Conservation (phyloP, 2,113 vertebrate species). For the Forbesichthys papilliferus region DNA sequence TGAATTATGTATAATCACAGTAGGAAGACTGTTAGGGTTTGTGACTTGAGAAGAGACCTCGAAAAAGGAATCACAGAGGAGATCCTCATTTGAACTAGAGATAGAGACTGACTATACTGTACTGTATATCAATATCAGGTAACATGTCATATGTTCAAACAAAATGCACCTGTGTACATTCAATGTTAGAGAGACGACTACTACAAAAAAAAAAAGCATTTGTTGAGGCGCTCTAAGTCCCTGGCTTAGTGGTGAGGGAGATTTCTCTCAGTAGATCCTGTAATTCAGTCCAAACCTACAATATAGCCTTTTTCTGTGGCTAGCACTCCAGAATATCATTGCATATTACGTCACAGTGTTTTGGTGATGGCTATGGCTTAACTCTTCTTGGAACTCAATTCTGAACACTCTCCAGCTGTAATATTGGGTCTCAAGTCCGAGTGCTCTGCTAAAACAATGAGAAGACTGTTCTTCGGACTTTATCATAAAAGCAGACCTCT, state of each 20-base stretch:
- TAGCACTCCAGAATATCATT: constrained; percentile 9
- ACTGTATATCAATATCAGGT: not conserved
- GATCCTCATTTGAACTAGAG: too few relatives aligned
- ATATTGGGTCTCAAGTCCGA: constrained; percentile 51
- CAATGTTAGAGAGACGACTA: constrained; percentile 12
- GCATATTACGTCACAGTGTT: constrained; percentile 17
- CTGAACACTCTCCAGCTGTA: constrained; percentile 42
- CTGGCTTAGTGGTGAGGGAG: not conserved
- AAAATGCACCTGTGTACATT: constrained; percentile 60
- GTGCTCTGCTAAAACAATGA: constrained; percentile 67
- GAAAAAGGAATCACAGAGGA: constrained; percentile 18
- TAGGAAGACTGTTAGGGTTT: constrained; percentile 17
- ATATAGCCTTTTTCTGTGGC: not conserved
- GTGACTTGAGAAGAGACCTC: constrained; percentile 15
- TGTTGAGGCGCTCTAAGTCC: not conserved
- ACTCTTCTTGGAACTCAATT: constrained; percentile 13
- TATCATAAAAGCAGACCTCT: constrained; percentile 67
- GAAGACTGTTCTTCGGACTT: constrained; percentile 57
- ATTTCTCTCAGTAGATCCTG: not conserved
- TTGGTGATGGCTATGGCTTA: constrained; percentile 16
- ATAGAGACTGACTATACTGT: too few relatives aligned
- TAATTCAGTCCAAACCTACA: not conserved
- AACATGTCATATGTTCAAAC: constrained; percentile 43
- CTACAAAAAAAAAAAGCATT: not conserved
- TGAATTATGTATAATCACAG: constrained; percentile 26